A percentile compares a stretch with the other conserved stretches of the same genome.
Conservation (phyloP, 2,888 invertebrate species). For the Alcis repandata region DNA sequence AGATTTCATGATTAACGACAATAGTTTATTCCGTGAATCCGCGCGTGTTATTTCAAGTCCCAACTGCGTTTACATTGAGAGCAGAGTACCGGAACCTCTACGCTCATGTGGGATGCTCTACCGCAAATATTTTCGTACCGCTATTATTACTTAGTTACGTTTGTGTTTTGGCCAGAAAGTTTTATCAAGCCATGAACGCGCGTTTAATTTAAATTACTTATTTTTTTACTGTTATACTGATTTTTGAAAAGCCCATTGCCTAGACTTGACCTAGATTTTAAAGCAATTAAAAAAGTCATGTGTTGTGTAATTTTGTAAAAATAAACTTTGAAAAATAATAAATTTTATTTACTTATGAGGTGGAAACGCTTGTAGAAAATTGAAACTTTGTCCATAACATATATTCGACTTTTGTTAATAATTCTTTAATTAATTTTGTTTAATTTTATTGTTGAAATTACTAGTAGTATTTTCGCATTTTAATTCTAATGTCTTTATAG, state of each 20-base stretch:
- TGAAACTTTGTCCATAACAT: too few relatives aligned
- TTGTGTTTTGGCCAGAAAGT: neutral
- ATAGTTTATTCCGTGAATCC: constrained; percentile 51
- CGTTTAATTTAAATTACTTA: neutral
- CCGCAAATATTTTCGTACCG: constrained; percentile 6
- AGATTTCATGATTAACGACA: constrained; percentile 38
- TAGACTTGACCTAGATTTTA: too few relatives aligned
- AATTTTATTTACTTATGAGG: neutral
- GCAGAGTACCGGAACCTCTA: constrained; percentile 5
- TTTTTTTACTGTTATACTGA: too few relatives aligned
- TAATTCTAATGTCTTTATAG: too few relatives aligned
- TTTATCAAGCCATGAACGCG: neutral
- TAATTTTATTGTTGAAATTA: too few relatives aligned
- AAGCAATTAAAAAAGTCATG: too few relatives aligned
- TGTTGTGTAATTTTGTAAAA: too few relatives aligned
- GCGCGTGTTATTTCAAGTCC: constrained; percentile 47
- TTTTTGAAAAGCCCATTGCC: too few relatives aligned
- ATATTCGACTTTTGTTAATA: too few relatives aligned
- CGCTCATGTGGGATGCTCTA: neutral
- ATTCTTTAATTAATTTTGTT: too few relatives aligned
- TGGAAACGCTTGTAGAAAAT: neutral
- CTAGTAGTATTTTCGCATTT: too few relatives aligned
- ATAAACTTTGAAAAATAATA: too few relatives aligned
- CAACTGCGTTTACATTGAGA: constrained; percentile 56
- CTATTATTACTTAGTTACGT: neutral